A percentile compares a stretch with the other conserved stretches of the same genome.
phyloP scores from a whole-genome alignment of 2,888 invertebrate genomes.

The Digitonthophagus gazella region DNA sequence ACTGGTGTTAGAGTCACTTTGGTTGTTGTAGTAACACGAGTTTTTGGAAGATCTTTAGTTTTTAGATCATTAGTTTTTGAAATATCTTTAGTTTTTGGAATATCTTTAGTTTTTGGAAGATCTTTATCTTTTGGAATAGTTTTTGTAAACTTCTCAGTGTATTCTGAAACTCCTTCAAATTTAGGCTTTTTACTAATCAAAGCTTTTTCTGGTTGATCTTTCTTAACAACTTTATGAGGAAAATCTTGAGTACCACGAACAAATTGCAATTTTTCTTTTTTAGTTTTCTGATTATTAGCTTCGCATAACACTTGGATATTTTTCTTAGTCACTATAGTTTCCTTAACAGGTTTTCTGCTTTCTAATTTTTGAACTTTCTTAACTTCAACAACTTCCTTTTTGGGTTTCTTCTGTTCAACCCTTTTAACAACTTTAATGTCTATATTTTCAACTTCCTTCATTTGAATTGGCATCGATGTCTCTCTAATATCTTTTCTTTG shows the following conservation, averaged over 20 bases:
- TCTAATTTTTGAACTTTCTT: constrained; percentile 18
- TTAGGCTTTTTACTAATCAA: constrained; percentile 7
- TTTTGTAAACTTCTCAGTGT: constrained; percentile 22
- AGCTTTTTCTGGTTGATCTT: constrained; percentile 35
- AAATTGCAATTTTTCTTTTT: constrained; percentile 1
- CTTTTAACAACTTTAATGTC: constrained; percentile 21
- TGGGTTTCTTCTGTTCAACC: constrained; percentile 6
- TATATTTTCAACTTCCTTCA: constrained; percentile 1
- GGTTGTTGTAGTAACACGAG: neutral
- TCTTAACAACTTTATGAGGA: constrained; percentile 38
- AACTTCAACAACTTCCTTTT: constrained; percentile 20
- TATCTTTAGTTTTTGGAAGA: constrained; percentile 18
- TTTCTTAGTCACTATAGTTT: constrained; percentile 43
- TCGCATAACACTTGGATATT: constrained; percentile 40
- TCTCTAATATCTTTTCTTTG: constrained; percentile 3
- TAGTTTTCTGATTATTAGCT: constrained; percentile 40
- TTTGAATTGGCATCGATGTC: constrained; percentile 13
- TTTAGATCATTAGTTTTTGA: constrained; percentile 27
- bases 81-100: constrained; percentile 26
- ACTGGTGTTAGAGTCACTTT: constrained; percentile 2
- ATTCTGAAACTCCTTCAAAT: too few species aligned
- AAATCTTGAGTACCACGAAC: constrained; percentile 1
- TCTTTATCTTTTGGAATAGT: too few species aligned
- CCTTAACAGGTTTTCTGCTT: constrained; percentile 41
- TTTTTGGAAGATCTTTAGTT: constrained; percentile 18